Percentiles rank a stretch among this genome's conserved stretches.
Conservation (phyloP, 2,113 vertebrate species). For the Antennarius striatus region DNA sequence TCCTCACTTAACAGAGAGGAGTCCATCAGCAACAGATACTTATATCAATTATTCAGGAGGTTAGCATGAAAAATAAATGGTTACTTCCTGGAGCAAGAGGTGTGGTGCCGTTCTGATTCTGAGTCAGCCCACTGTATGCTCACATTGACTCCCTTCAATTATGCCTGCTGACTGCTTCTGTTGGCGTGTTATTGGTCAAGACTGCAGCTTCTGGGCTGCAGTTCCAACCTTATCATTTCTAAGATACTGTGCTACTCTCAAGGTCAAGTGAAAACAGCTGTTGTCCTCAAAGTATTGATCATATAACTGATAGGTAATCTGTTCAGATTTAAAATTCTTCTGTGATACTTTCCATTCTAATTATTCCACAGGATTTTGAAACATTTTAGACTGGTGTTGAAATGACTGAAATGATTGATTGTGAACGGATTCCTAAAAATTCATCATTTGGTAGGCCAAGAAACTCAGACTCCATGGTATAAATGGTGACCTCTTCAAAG, state of each 20-base stretch:
- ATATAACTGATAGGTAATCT: not conserved
- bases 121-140: slow-evolving; percentile 3
- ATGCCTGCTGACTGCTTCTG: slow-evolving; percentile 3
- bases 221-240: not conserved
- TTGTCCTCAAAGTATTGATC: not conserved
- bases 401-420: no score
- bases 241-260: not conserved
- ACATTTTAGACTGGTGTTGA: not conserved
- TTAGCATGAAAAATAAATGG: slow-evolving; percentile 72
- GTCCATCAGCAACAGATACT: slow-evolving; percentile 67
- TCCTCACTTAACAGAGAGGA: slow-evolving; percentile 50
- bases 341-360: not conserved
- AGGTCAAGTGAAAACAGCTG: not conserved
- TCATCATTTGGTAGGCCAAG: no score
- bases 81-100: slow-evolving; percentile 50
- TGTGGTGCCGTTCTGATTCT: slow-evolving; percentile 33
- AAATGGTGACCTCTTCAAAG: no score
- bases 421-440: no score
- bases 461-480: no score
- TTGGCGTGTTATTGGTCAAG: slow-evolving; percentile 1
- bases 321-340: not conserved
- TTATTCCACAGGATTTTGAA: not conserved
- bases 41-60: slow-evolving; percentile 67
- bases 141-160: slow-evolving; percentile 22
- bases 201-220: not conserved